Evolutionary conservation across 1,140 invertebrate genomes (phyloP).

Genomic region (Tachypleus tridentatus): DNA sequence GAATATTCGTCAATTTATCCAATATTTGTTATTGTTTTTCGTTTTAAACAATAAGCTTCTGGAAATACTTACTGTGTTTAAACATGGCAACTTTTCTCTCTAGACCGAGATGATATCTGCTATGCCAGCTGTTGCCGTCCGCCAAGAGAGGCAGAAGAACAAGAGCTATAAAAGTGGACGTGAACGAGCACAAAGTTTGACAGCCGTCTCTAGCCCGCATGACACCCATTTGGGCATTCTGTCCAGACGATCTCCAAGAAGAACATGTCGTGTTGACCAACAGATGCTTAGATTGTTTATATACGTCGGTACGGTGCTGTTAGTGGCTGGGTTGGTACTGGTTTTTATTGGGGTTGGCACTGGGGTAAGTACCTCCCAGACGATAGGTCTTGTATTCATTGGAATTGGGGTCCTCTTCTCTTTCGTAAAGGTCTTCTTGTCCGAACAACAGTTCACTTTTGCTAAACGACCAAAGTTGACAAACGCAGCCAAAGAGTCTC

Average conservation of each 20-base stretch:
- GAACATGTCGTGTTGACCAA: conserved; percentile 9
- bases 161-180: conserved; percentile 8
- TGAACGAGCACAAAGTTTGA: conserved; percentile 7
- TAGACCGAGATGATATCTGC: conserved; percentile 23
- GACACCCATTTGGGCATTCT: neutral
- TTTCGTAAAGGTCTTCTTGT: conserved; percentile 20
- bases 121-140: conserved; percentile 26
- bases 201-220: conserved; percentile 8
- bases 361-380: conserved; percentile 15
- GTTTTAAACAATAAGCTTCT: no score
- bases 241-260: neutral
- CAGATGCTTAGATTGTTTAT: conserved; percentile 18
- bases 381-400: conserved; percentile 21
- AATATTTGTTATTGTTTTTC: no score
- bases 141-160: conserved; percentile 19
- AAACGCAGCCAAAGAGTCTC: conserved; percentile 2
- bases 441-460: conserved; percentile 5
- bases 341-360: conserved; percentile 24
- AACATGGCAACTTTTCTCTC: neutral
- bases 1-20: no score
- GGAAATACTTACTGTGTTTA: no score
- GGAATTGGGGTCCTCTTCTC: conserved; percentile 22
- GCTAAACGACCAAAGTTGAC: conserved; percentile 1
- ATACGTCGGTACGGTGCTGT: conserved; percentile 21
- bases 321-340: conserved; percentile 21